These are phyloP conservation scores for Epistrophe grossulariae DNA, from an alignment of 2,888 invertebrate species.

Conservation along the genomic window DNA sequence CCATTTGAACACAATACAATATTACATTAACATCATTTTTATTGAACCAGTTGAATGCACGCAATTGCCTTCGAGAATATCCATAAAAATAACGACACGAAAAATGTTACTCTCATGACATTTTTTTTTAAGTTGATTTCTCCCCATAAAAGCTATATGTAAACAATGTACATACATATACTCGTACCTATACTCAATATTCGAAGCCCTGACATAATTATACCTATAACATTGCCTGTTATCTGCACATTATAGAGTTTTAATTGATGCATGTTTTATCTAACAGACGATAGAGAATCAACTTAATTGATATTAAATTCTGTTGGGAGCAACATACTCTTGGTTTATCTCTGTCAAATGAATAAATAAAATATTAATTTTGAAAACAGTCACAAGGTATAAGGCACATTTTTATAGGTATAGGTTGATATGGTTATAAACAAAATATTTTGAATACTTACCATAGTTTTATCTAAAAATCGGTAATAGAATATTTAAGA, in stretches of 20 bases:
- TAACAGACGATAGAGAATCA: slow-evolving; percentile 20
- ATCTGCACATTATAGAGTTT: slow-evolving; percentile 30
- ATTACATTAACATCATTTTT: background rate
- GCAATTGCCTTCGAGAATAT: slow-evolving; percentile 3
- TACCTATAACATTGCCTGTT: slow-evolving; percentile 28
- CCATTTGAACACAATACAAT: background rate
- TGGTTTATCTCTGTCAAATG: slow-evolving; percentile 48
- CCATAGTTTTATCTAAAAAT: too few relatives aligned
- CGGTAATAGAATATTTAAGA: too few relatives aligned
- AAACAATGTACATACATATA: background rate
- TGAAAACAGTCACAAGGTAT: background rate
- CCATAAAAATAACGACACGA: background rate
- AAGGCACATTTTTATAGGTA: too few relatives aligned
- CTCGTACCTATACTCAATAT: background rate
- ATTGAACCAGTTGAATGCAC: background rate
- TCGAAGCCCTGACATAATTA: slow-evolving; percentile 27
- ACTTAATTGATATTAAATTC: slow-evolving; percentile 66
- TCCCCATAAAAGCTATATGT: background rate
- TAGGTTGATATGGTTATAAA: too few relatives aligned
- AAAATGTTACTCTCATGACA: slow-evolving; percentile 17
- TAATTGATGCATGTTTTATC: slow-evolving; percentile 14
- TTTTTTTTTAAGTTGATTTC: slow-evolving; percentile 12
- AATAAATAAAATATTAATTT: slow-evolving; percentile 64
- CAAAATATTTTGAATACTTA: too few relatives aligned
- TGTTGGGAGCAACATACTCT: slow-evolving; percentile 25